Conservation (phyloP, 2,888 invertebrate genomes). For the Eurytoma adleriae region DNA sequence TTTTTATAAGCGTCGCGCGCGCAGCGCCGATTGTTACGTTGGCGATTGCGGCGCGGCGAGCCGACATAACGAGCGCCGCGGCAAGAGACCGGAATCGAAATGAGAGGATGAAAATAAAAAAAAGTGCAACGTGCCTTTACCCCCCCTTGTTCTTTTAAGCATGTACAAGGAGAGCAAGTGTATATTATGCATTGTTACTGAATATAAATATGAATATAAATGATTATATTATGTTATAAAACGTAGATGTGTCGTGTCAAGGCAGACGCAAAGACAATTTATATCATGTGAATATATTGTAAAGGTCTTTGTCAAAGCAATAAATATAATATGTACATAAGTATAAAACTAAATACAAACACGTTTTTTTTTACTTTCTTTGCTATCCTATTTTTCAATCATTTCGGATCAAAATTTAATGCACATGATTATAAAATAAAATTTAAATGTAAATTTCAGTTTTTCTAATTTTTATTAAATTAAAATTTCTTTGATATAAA, state of each 20-base stretch:
- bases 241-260: slow-evolving; percentile 41
- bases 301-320: slow-evolving; percentile 63
- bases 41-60: slow-evolving; percentile 16
- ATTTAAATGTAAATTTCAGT: no score
- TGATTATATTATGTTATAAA: slow-evolving; percentile 35
- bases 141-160: slow-evolving; percentile 30
- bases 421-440: no score
- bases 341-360: slow-evolving; percentile 32
- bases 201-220: slow-evolving; percentile 59
- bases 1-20: slow-evolving; percentile 4
- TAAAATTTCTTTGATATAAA: no score
- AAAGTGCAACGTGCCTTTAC: slow-evolving; percentile 49
- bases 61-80: background rate
- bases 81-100: slow-evolving; percentile 14
- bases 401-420: background rate
- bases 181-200: slow-evolving; percentile 52
- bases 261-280: slow-evolving; percentile 52
- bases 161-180: slow-evolving; percentile 26
- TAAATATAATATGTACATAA: slow-evolving; percentile 62
- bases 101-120: slow-evolving; percentile 35
- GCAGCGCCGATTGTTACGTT: slow-evolving; percentile 13
- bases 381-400: background rate
- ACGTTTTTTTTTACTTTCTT: background rate
- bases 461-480: no score
- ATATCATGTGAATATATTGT: slow-evolving; percentile 65